Conservation (phyloP, 2,888 invertebrate genomes). For the Odontocolon sp. region DNA sequence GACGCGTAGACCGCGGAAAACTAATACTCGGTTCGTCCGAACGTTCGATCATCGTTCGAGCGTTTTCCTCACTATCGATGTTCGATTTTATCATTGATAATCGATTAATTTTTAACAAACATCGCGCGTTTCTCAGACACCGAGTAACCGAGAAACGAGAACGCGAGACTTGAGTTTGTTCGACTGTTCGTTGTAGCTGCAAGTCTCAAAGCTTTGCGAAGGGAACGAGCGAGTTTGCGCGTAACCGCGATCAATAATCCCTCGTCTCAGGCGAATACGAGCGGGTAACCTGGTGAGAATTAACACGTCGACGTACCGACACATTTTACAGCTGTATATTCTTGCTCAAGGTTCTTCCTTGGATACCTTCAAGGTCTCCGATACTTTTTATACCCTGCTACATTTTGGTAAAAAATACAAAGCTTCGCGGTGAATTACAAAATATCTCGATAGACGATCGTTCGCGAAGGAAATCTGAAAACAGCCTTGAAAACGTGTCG, state of each 20-base stretch:
- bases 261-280: slow-evolving; percentile 13
- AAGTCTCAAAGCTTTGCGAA: no score
- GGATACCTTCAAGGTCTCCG: background rate
- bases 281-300: background rate
- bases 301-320: slow-evolving; percentile 16
- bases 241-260: slow-evolving; percentile 54
- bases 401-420: no score
- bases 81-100: background rate
- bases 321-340: no score
- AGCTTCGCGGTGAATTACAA: no score
- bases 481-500: no score
- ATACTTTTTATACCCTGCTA: no score
- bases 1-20: slow-evolving; percentile 40
- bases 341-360: background rate
- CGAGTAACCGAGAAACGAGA: background rate
- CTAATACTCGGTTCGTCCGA: slow-evolving; percentile 43
- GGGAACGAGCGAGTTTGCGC: slow-evolving; percentile 44
- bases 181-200: no score
- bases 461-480: no score
- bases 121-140: background rate
- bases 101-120: background rate
- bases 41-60: slow-evolving; percentile 45
- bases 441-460: no score
- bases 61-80: background rate
- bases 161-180: background rate